These are phyloP conservation scores for Anastatus disparis DNA, from an alignment of 1,140 invertebrate species.

Conservation along the genomic window DNA sequence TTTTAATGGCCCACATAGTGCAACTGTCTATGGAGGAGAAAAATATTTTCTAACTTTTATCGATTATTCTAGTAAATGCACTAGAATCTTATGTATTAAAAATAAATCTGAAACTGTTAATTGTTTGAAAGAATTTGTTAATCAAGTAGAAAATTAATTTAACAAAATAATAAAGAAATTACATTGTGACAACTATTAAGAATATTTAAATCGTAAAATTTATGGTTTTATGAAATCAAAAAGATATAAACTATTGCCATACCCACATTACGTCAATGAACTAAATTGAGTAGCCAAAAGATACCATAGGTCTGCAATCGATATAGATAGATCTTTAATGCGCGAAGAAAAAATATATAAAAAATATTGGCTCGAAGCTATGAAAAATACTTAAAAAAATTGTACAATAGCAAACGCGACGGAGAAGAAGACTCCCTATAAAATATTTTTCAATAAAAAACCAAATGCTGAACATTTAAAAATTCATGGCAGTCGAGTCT, in stretches of 20 bases:
- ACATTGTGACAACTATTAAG: not conserved
- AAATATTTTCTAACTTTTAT: slow-evolving; percentile 6
- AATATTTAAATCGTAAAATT: too few species aligned
- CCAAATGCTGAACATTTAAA: too few species aligned
- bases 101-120: not conserved
- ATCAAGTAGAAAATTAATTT: not conserved
- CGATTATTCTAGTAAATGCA: slow-evolving; percentile 5
- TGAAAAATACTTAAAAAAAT: slow-evolving; percentile 48
- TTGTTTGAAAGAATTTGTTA: too few species aligned
- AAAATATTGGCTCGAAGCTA: too few species aligned
- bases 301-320: too few species aligned
- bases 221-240: slow-evolving; percentile 4
- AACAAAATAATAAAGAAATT: slow-evolving; percentile 5
- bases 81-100: not conserved
- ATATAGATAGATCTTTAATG: too few species aligned
- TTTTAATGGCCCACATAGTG: not conserved
- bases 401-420: slow-evolving; percentile 51
- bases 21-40: not conserved
- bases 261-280: slow-evolving; percentile 14
- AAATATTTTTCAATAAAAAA: too few species aligned
- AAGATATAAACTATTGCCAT: not conserved
- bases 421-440: too few species aligned
- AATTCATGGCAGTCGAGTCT: too few species aligned
- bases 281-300: too few species aligned
- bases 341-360: too few species aligned